Conservation (phyloP, 2,797 vertebrate species). For the Urosaurus nigricauda region DNA sequence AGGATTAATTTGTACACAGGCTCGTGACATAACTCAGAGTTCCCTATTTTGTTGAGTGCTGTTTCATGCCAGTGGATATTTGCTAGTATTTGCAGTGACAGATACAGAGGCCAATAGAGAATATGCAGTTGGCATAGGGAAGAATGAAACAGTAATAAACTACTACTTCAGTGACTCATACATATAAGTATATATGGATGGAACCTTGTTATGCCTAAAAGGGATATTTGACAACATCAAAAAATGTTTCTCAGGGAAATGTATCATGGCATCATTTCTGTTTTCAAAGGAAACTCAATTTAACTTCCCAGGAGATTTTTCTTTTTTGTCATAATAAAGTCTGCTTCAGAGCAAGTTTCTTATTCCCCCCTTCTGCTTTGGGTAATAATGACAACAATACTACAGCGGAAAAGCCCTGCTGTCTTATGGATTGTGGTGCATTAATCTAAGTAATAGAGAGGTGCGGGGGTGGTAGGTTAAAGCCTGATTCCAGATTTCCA, state of each 20-base stretch:
- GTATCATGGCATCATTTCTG: conserved; percentile 72
- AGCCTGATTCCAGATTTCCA: conserved; percentile 45
- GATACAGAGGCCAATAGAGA: background rate
- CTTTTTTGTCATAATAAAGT: conserved; percentile 77
- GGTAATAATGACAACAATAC: conserved; percentile 78
- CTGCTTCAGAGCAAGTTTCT: conserved; percentile 74
- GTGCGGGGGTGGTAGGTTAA: background rate
- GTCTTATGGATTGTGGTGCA: conserved; percentile 66
- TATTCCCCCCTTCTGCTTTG: conserved; percentile 72
- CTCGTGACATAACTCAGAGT: background rate
- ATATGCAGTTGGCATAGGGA: background rate
- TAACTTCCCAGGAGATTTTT: conserved; percentile 74
- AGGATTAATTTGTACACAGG: background rate
- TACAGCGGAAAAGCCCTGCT: conserved; percentile 66
- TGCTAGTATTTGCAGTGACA: background rate
- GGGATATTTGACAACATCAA: conserved; percentile 57
- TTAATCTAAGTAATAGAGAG: background rate
- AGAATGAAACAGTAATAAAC: conserved; percentile 19
- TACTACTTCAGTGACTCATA: conserved; percentile 51
- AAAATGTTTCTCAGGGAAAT: conserved; percentile 57
- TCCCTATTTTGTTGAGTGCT: background rate
- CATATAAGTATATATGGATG: conserved; percentile 1
- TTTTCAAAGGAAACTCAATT: conserved; percentile 75
- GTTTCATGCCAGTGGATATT: background rate
- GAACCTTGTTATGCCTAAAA: conserved; percentile 59